These are phyloP conservation scores for Scatophagus argus DNA, from an alignment of 2,113 vertebrate species.

Conservation along the genomic window DNA sequence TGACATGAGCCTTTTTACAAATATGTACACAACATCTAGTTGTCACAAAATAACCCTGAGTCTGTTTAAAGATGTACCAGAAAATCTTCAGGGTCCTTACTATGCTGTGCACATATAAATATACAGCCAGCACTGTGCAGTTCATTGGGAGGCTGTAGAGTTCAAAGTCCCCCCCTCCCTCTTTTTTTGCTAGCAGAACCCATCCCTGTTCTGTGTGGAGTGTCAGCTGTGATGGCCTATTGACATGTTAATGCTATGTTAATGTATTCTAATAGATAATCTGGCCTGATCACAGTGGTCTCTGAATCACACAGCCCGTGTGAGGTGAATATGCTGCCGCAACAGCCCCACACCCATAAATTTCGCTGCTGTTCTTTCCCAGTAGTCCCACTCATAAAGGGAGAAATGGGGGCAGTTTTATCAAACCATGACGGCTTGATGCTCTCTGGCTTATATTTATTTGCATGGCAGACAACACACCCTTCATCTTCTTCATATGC, in stretches of 20 bases:
- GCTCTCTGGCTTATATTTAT: slow-evolving; percentile 44
- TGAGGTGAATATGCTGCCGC: slow-evolving; percentile 56
- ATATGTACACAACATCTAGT: neutral
- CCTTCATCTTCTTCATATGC: neutral
- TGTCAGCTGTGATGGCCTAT: slow-evolving; percentile 80
- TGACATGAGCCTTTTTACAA: slow-evolving; percentile 30
- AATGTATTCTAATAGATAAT: slow-evolving; percentile 82
- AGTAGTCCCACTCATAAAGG: neutral
- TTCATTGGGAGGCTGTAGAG: slow-evolving; percentile 58
- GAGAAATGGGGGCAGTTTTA: slow-evolving; percentile 15
- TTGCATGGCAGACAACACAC: slow-evolving; percentile 37
- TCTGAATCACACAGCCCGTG: slow-evolving; percentile 42
- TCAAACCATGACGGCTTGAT: slow-evolving; percentile 7
- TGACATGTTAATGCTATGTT: slow-evolving; percentile 82
- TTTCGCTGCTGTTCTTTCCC: slow-evolving; percentile 18
- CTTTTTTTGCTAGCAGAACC: slow-evolving; percentile 44
- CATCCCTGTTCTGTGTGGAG: slow-evolving; percentile 53
- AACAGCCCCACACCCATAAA: slow-evolving; percentile 71
- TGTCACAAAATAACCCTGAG: neutral
- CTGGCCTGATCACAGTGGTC: slow-evolving; percentile 66
- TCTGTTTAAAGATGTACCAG: slow-evolving; percentile 27
- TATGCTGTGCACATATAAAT: slow-evolving; percentile 22
- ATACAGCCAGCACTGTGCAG: slow-evolving; percentile 42
- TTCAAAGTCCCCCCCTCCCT: slow-evolving; percentile 74
- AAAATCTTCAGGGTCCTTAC: slow-evolving; percentile 44